These are phyloP conservation scores for Lampropteryx suffumata DNA, from an alignment of 2,888 invertebrate species.

Conservation along the genomic window DNA sequence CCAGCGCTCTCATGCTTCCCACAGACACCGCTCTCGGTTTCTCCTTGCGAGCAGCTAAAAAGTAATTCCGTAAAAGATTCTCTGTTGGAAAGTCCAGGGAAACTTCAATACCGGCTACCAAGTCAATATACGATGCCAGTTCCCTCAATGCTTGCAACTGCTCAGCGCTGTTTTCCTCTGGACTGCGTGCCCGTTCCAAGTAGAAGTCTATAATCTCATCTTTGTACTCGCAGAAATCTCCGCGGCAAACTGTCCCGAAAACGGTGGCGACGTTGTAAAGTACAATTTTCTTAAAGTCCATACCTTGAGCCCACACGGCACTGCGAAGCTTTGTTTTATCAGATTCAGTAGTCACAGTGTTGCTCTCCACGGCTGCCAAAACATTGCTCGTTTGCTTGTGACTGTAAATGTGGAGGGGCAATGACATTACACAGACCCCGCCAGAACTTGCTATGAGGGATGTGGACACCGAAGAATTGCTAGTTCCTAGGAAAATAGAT, in stretches of 20 bases:
- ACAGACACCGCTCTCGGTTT: constrained; percentile 55
- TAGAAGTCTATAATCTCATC: constrained; percentile 64
- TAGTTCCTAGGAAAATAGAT: constrained; percentile 50
- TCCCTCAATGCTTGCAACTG: constrained; percentile 55
- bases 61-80: constrained; percentile 59
- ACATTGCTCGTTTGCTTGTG: constrained; percentile 58
- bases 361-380: constrained; percentile 60
- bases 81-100: constrained; percentile 52
- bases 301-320: constrained; percentile 72
- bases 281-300: constrained; percentile 63
- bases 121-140: constrained; percentile 55
- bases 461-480: constrained; percentile 48
- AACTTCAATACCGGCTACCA: constrained; percentile 60
- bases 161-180: constrained; percentile 42
- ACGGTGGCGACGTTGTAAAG: constrained; percentile 62
- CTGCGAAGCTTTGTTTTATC: constrained; percentile 50
- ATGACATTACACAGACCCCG: constrained; percentile 62
- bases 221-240: constrained; percentile 59
- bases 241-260: constrained; percentile 65
- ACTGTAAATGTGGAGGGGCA: constrained; percentile 64
- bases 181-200: constrained; percentile 53
- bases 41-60: constrained; percentile 66
- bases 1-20: constrained; percentile 60
- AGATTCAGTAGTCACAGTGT: constrained; percentile 50
- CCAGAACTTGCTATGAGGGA: constrained; percentile 59